Conservation (phyloP, 2,113 vertebrate species). For the Kryptolebias marmoratus region DNA sequence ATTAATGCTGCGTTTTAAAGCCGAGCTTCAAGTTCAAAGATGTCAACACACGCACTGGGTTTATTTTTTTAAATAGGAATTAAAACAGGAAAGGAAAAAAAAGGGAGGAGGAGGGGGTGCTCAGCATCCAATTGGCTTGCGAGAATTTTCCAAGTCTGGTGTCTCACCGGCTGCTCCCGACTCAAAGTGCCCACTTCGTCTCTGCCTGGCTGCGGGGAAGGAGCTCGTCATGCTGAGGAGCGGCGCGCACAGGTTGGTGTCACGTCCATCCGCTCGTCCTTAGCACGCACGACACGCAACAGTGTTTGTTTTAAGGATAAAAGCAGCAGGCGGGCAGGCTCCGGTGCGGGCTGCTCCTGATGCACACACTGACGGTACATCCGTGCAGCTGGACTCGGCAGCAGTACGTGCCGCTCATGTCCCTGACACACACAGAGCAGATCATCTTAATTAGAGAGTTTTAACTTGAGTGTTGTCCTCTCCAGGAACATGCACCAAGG, state of each 20-base stretch:
- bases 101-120: neutral
- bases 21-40: constrained; percentile 81
- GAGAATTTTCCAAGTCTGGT: constrained; percentile 73
- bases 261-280: constrained; percentile 4
- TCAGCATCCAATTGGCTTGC: constrained; percentile 82
- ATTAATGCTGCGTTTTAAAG: constrained; percentile 78
- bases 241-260: constrained; percentile 76
- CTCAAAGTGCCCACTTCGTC: constrained; percentile 68
- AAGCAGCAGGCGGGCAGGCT: neutral
- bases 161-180: constrained; percentile 60
- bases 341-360: constrained; percentile 5
- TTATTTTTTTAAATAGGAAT: constrained; percentile 6
- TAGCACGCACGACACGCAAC: neutral
- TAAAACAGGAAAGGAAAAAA: too few relatives aligned
- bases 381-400: constrained; percentile 6
- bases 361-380: constrained; percentile 17
- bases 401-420: constrained; percentile 7
- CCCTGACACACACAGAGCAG: neutral
- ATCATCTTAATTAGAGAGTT: constrained; percentile 23
- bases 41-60: constrained; percentile 45
- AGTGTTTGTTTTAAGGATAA: neutral
- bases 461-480: constrained; percentile 70
- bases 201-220: constrained; percentile 46
- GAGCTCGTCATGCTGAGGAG: constrained; percentile 75
- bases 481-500: constrained; percentile 74